phyloP scores from a whole-genome alignment of 2,113 vertebrate genomes.

The Acinonyx jubatus region DNA sequence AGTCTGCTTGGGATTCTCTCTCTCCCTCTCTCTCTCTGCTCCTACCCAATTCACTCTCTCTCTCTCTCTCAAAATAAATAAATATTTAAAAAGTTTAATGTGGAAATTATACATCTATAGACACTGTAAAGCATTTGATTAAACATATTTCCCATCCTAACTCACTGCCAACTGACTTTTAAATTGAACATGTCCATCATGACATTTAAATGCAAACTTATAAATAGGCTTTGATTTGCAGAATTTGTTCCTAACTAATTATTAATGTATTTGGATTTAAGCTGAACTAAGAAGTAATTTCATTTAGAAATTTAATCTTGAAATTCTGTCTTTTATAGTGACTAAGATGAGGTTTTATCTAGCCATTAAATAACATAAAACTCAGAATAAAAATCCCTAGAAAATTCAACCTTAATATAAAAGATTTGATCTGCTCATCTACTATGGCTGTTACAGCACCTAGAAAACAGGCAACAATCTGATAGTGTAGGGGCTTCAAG shows the following conservation, averaged over 20 bases:
- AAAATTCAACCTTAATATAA: not conserved
- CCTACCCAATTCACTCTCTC: too few species aligned
- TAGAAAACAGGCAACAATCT: not conserved
- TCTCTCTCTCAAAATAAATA: too few species aligned
- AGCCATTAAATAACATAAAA: not conserved
- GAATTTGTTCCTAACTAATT: constrained; percentile 25
- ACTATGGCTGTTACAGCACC: not conserved
- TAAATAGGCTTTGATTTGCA: not conserved
- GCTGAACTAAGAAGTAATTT: not conserved
- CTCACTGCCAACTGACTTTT: constrained; percentile 13
- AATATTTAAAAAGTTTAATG: not conserved
- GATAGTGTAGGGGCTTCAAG: not conserved
- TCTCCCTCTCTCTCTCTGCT: too few species aligned
- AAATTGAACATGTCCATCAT: constrained; percentile 28
- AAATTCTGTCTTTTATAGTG: not conserved
- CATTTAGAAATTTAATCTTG: constrained; percentile 19
- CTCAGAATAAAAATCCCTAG: not conserved
- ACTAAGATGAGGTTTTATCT: not conserved
- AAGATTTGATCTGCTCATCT: not conserved
- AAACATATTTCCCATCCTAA: not conserved
- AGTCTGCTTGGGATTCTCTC: too few species aligned
- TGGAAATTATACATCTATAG: not conserved
- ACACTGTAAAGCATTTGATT: not conserved
- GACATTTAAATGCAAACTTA: constrained; percentile 32
- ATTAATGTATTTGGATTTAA: not conserved